Conservation (phyloP, 2,113 vertebrate genomes). For the Varanus salvator region DNA sequence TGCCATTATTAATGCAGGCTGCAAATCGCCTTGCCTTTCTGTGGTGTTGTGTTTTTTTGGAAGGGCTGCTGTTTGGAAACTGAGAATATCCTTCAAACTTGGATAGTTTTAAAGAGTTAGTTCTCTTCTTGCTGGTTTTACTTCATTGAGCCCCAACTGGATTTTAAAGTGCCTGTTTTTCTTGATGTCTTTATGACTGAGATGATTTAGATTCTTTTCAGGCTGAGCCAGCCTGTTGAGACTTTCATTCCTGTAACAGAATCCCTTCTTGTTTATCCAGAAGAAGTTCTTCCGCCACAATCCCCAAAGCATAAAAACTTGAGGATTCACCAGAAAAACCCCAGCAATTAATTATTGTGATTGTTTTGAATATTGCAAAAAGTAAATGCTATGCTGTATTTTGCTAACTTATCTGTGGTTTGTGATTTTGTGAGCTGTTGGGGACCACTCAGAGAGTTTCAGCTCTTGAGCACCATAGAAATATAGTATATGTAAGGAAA, state of each 20-base stretch:
- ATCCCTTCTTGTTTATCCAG: not conserved
- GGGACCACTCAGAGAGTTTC: too few species aligned
- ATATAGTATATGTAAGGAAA: too few species aligned
- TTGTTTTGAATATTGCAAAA: too few species aligned
- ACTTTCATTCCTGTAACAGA: not conserved
- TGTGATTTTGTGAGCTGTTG: too few species aligned
- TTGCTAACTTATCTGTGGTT: not conserved
- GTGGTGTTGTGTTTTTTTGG: not conserved
- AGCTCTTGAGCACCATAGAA: too few species aligned
- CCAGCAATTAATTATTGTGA: too few species aligned
- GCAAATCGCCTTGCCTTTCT: not conserved
- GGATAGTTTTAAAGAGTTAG: not conserved
- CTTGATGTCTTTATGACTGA: not conserved
- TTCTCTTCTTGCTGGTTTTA: constrained; percentile 14
- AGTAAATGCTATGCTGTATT: not conserved
- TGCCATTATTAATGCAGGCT: constrained; percentile 39
- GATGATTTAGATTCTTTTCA: not conserved
- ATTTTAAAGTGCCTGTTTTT: not conserved
- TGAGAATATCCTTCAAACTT: constrained; percentile 15
- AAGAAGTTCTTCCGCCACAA: not conserved
- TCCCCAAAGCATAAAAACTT: not conserved
- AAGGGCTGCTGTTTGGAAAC: not conserved
- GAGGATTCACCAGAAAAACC: too few species aligned
- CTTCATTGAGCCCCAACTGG: not conserved
- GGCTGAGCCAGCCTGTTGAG: not conserved